A percentile compares a stretch with the other conserved stretches of the same genome.
These are phyloP conservation scores for Tokudaia tokunoshimensis DNA, from an alignment of 2,797 vertebrate genomes.

Conservation along the genomic window DNA sequence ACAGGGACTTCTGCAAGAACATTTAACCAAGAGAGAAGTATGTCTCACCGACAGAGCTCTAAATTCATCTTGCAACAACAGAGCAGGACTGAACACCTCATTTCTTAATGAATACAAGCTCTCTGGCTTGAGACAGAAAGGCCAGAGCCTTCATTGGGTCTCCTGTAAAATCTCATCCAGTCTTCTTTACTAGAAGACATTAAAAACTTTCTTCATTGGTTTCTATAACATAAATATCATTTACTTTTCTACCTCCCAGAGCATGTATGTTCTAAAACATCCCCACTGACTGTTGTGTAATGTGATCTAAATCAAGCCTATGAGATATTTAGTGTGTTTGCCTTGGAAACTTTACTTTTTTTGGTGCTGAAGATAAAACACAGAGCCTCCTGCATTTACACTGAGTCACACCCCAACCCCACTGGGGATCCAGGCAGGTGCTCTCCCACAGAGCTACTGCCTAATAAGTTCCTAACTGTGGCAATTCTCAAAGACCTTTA, in stretches of 20 bases:
- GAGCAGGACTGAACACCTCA: not conserved
- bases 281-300: not conserved
- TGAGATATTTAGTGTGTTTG: not conserved
- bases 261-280: not conserved
- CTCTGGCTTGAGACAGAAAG: not conserved
- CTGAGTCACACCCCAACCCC: not conserved
- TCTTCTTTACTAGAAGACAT: not conserved
- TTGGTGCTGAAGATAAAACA: not conserved
- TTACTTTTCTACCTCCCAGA: not conserved
- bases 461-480: not conserved
- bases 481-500: not conserved
- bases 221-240: not conserved
- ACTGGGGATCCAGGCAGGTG: not conserved
- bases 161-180: rapidly evolving
- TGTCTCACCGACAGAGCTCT: not conserved
- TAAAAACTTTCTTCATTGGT: not conserved
- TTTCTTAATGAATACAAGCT: not conserved
- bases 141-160: not conserved
- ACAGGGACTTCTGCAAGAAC: not conserved
- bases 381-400: not conserved
- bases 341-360: not conserved
- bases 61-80: not conserved
- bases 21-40: not conserved
- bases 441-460: not conserved
- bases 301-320: not conserved